Conservation (phyloP, 1,140 invertebrate species). For the Zaprionus camerounensis region DNA sequence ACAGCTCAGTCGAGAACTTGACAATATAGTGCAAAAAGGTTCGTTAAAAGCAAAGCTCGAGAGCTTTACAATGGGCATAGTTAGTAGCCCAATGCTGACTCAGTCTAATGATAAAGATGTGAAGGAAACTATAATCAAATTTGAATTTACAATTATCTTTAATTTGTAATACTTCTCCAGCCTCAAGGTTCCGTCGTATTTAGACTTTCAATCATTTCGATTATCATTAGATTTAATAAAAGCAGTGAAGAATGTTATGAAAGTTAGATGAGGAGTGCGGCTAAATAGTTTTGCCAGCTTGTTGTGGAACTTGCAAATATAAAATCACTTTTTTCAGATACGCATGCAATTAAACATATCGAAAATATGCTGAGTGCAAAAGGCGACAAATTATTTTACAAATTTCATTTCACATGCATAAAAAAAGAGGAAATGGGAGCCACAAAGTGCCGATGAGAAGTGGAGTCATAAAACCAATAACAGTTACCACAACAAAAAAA, state of each 20-base stretch:
- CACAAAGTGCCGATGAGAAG: constrained; percentile 19
- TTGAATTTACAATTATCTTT: background rate
- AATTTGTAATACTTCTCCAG: background rate
- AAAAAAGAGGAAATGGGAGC: constrained; percentile 4
- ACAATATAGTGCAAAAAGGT: constrained; percentile 38
- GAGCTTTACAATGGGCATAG: background rate
- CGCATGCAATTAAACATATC: background rate
- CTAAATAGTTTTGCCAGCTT: background rate
- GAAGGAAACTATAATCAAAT: background rate
- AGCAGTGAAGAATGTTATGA: too few species aligned
- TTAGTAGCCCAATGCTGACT: background rate
- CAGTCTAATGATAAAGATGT: background rate
- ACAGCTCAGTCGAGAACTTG: constrained; percentile 8
- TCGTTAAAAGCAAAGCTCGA: constrained; percentile 1
- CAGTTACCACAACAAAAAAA: constrained; percentile 2
- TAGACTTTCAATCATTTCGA: background rate
- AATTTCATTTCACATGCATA: constrained; percentile 23
- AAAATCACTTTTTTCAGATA: background rate
- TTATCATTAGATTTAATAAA: background rate
- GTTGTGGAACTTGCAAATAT: background rate
- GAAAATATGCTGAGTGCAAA: constrained; percentile 2
- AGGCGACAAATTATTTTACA: constrained; percentile 15
- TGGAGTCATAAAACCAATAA: constrained; percentile 44
- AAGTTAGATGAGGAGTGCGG: too few species aligned
- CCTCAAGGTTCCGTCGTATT: background rate